A percentile compares a stretch with the other conserved stretches of the same genome.
Conservation (phyloP, 1,140 invertebrate genomes). For the Cotesia vestalis region DNA sequence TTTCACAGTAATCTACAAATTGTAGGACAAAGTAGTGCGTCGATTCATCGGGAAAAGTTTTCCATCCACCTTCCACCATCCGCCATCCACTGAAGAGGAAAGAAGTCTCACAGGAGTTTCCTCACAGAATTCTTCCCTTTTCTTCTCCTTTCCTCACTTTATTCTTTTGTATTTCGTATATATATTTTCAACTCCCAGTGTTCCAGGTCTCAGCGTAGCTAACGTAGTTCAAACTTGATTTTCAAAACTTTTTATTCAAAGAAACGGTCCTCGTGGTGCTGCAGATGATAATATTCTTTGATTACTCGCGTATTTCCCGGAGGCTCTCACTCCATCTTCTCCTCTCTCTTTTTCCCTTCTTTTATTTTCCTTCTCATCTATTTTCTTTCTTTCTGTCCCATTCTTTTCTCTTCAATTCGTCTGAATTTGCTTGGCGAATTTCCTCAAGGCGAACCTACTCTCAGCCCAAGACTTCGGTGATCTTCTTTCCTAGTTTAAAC, state of each 20-base stretch:
- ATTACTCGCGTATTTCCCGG: slow-evolving; percentile 31
- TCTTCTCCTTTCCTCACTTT: slow-evolving; percentile 8
- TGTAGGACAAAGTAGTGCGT: slow-evolving; percentile 15
- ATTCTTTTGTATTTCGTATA: background rate
- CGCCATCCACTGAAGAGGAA: background rate
- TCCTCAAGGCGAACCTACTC: slow-evolving; percentile 17
- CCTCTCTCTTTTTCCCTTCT: background rate
- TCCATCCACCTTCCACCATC: background rate
- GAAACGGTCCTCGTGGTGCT: slow-evolving; percentile 23
- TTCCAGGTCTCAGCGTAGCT: slow-evolving; percentile 16
- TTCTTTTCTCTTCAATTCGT: background rate
- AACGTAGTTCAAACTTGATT: slow-evolving; percentile 36
- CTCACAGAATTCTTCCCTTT: background rate
- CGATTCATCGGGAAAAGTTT: slow-evolving; percentile 33
- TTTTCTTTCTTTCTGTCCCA: slow-evolving; percentile 1
- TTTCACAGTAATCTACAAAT: background rate
- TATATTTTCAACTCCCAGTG: slow-evolving; percentile 16
- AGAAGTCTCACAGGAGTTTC: slow-evolving; percentile 10
- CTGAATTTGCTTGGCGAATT: slow-evolving; percentile 30
- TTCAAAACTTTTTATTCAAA: slow-evolving; percentile 33
- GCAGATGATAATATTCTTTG: slow-evolving; percentile 35
- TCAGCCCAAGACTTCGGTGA: slow-evolving; percentile 30
- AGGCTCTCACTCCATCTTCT: slow-evolving; percentile 16
- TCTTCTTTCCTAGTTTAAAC: slow-evolving; percentile 30
- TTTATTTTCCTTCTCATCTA: slow-evolving; percentile 7